Evolutionary conservation across 2,797 vertebrate genomes (phyloP), one percentile per base, ranked within the genome.

Genomic region (Helostoma temminkii): DNA sequence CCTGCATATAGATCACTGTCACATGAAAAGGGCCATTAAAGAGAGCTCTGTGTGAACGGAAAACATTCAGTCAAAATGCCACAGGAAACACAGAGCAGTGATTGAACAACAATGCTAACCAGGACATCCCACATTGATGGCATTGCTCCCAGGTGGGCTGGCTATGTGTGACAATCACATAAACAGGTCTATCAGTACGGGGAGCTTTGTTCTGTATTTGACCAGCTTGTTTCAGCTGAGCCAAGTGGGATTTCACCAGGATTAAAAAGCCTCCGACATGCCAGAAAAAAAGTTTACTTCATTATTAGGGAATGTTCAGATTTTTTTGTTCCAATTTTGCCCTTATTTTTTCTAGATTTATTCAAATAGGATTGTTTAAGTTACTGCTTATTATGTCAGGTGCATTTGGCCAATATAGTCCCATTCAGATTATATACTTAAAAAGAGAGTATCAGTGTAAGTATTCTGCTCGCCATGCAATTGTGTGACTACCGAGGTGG

Each of bases 1-100:
- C 84, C 83, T 84, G 80, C 70, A 55, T 86, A 90, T 91, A 85
- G 83, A 91, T 91, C 88, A 90, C 78, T 90, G 89, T 90, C 90
- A 83, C 75, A 84, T 80, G 79, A 83, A 80, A 77, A 73, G 72
- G 71, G 72, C 78, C 77, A 73, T 84, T 81, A 78, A 71, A 49
- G 41, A 32, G 70, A 76, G 52, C 57, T 72, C 69, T 59, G 80
- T 45, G 81, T 30, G 65, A 78, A 87, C 60, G 54, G 76, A 81
- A 88, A 88, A 87, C 87, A 83, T 88, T 84, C 87, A 80, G 88
- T 90, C 88, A 90, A 88, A 84, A 72, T 81, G 82, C 81, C 79
- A 85, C 57, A 1, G 68, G 80, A 66, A 53, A 82, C 83, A 81
- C 42, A 15, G 60, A 66, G 66, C 46, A 3, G 69, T 74, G 87